These are phyloP conservation scores for Istiophorus platypterus DNA, from an alignment of 2,113 vertebrate genomes.

Conservation along the genomic window DNA sequence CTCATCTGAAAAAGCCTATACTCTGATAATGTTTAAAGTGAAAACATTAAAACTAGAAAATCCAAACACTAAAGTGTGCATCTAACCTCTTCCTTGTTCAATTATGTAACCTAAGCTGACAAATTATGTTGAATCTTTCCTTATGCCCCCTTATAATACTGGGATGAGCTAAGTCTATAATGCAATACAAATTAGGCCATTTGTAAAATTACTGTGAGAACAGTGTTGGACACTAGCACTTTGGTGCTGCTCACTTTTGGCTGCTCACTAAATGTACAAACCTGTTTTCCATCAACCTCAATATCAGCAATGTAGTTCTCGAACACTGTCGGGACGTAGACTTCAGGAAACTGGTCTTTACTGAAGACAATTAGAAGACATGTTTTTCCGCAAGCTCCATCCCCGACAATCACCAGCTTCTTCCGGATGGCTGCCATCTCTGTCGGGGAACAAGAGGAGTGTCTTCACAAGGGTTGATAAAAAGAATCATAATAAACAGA, in stretches of 20 bases:
- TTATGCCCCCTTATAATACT: no score
- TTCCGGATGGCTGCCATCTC: slow-evolving; percentile 96
- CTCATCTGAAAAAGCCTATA: no score
- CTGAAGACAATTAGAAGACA: slow-evolving; percentile 98
- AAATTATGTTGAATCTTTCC: no score
- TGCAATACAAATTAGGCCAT: no score
- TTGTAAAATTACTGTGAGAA: background rate
- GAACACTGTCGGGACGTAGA: slow-evolving; percentile 97
- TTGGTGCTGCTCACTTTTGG: fast-evolving
- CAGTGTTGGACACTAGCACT: no score
- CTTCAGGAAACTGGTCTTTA: slow-evolving; percentile 98
- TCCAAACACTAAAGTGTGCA: no score
- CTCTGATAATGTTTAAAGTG: no score
- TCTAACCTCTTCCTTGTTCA: no score
- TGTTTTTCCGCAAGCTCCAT: slow-evolving; percentile 97
- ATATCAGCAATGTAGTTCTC: slow-evolving; percentile 99
- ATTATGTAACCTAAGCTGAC: no score
- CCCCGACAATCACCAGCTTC: slow-evolving; percentile 98
- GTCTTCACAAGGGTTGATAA: background rate
- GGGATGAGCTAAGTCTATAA: no score
- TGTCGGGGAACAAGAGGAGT: slow-evolving; percentile 59
- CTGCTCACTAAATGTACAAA: slow-evolving; percentile 67
- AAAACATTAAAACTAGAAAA: no score
- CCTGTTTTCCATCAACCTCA: slow-evolving; percentile 97
- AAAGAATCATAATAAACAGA: background rate